These are phyloP conservation scores for Semnornis frantzii DNA, from an alignment of 2,113 vertebrate genomes.

Conservation along the genomic window DNA sequence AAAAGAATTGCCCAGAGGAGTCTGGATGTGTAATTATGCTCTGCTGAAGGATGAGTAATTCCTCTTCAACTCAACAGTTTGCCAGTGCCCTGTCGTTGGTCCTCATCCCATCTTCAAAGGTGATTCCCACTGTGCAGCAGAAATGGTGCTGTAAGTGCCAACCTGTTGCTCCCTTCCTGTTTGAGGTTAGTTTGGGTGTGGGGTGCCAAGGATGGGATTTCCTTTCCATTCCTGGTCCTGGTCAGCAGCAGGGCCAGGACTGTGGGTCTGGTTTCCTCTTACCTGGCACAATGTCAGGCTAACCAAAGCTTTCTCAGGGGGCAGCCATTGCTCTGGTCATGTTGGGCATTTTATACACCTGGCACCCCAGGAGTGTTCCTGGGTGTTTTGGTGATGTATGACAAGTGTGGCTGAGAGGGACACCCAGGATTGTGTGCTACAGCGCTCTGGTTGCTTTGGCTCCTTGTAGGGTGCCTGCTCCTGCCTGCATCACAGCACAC, in stretches of 20 bases:
- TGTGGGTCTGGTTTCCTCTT: neutral
- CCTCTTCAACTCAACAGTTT: neutral
- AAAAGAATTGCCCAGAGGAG: slow-evolving; percentile 10
- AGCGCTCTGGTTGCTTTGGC: neutral
- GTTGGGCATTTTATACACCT: neutral
- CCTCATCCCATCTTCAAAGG: neutral
- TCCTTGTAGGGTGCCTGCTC: rapidly evolving
- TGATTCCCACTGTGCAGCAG: neutral
- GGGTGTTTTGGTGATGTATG: neutral
- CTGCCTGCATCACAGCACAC: rapidly evolving
- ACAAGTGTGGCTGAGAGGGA: neutral
- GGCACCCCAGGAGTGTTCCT: neutral
- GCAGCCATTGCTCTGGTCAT: neutral
- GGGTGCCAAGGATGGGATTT: neutral
- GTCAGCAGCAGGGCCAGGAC: neutral
- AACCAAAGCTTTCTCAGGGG: neutral
- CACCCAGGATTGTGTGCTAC: rapidly evolving
- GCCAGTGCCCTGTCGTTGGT: slow-evolving; percentile 19
- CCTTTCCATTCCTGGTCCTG: rapidly evolving
- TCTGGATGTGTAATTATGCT: slow-evolving; percentile 42
- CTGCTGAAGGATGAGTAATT: slow-evolving; percentile 45
- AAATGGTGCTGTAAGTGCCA: neutral
- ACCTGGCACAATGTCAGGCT: neutral
- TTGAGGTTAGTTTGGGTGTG: neutral
- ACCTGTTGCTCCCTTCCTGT: neutral